A percentile compares a stretch with the other conserved stretches of the same genome.
Evolutionary conservation across 1,140 invertebrate species (phyloP).

Genomic region (Papilio polytes): DNA sequence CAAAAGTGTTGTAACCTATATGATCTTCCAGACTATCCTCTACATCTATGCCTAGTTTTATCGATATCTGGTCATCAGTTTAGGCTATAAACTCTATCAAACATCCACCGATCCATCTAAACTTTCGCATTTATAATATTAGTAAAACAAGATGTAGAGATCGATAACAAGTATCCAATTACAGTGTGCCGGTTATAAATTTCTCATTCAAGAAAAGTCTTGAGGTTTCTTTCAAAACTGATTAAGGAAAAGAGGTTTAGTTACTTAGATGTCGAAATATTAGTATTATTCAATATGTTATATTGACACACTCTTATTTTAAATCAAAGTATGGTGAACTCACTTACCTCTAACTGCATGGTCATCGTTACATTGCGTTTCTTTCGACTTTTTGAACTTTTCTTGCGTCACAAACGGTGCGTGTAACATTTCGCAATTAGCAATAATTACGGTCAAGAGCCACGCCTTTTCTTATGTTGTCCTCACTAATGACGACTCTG

Average conservation of each 20-base stretch:
- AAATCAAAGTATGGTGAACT: slow-evolving; percentile 13
- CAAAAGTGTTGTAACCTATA: too few species aligned
- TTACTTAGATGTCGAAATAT: neutral
- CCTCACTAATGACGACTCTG: slow-evolving; percentile 16
- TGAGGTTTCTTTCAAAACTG: neutral
- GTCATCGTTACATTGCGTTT: slow-evolving; percentile 12
- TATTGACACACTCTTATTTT: slow-evolving; percentile 25
- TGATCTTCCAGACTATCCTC: too few species aligned
- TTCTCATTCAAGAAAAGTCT: neutral
- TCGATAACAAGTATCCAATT: too few species aligned
- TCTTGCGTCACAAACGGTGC: slow-evolving; percentile 16
- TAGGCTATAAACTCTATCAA: too few species aligned
- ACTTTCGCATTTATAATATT: too few species aligned
- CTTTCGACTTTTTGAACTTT: slow-evolving; percentile 23
- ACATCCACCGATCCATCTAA: too few species aligned
- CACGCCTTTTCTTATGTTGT: slow-evolving; percentile 5
- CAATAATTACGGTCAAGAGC: slow-evolving; percentile 20
- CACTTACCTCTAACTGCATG: neutral
- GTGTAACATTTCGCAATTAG: slow-evolving; percentile 14
- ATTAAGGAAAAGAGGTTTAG: neutral
- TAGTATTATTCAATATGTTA: neutral
- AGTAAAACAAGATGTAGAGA: neutral
- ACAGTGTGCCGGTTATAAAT: neutral
- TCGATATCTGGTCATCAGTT: too few species aligned
- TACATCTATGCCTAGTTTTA: too few species aligned